A percentile compares a stretch with the other conserved stretches of the same genome.
Conservation (phyloP, 2,113 vertebrate genomes). For the Melanostigma gelatinosum region DNA sequence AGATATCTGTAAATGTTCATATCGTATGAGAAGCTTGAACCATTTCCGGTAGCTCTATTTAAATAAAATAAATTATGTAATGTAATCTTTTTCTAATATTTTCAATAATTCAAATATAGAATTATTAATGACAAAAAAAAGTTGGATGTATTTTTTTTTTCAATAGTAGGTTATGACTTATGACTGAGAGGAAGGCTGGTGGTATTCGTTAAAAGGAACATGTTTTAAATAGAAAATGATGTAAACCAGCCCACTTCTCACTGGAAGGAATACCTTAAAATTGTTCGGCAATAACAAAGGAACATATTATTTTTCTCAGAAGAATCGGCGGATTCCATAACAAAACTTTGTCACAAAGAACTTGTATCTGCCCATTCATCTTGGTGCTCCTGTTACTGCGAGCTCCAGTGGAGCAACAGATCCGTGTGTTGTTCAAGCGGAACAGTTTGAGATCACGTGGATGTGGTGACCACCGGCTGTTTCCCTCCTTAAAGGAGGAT, state of each 20-base stretch:
- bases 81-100: background rate
- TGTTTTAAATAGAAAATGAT: conserved; percentile 25
- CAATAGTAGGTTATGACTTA: too few relatives aligned
- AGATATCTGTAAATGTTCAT: background rate
- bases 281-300: conserved; percentile 3
- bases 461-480: conserved; percentile 60
- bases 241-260: background rate
- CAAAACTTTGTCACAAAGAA: background rate
- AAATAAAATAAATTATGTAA: background rate
- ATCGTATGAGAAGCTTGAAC: background rate
- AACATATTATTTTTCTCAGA: background rate
- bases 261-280: background rate
- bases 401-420: conserved; percentile 1
- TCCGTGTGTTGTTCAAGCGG: conserved; percentile 25
- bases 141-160: too few relatives aligned
- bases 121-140: too few relatives aligned
- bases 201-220: conserved; percentile 5
- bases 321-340: conserved; percentile 3
- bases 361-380: background rate
- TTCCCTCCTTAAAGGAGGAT: conserved; percentile 58
- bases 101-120: background rate
- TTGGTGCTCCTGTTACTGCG: background rate
- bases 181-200: background rate
- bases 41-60: background rate
- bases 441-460: conserved; percentile 40